These are phyloP conservation scores for Antennarius striatus DNA, from an alignment of 2,113 vertebrate genomes.

Conservation along the genomic window DNA sequence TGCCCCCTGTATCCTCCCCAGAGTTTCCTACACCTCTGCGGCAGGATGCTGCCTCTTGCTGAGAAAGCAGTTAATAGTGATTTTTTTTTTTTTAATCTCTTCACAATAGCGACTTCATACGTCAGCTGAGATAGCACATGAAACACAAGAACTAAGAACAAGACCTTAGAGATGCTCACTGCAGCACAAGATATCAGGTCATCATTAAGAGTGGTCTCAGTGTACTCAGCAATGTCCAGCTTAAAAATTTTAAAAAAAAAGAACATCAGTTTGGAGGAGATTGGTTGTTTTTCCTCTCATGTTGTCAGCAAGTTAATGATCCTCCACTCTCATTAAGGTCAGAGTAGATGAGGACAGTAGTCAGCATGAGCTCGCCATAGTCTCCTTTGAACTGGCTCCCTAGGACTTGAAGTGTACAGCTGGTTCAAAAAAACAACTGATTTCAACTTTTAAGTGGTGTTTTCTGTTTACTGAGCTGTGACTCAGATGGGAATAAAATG, in stretches of 20 bases:
- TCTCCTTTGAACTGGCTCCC: slow-evolving; percentile 19
- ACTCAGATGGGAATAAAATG: slow-evolving; percentile 5
- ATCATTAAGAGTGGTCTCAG: too few relatives aligned
- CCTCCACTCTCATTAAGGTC: slow-evolving; percentile 39
- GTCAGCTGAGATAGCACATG: too few relatives aligned
- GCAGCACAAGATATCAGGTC: too few relatives aligned
- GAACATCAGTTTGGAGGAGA: too few relatives aligned
- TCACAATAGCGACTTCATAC: too few relatives aligned
- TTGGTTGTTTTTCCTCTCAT: slow-evolving; percentile 38
- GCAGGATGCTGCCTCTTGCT: background rate
- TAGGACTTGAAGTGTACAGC: slow-evolving; percentile 10
- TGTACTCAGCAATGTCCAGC: too few relatives aligned
- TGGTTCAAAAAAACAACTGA: slow-evolving; percentile 21
- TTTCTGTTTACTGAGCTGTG: slow-evolving; percentile 1
- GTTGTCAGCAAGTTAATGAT: slow-evolving; percentile 58
- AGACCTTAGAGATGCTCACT: too few relatives aligned
- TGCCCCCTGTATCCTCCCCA: slow-evolving; percentile 56
- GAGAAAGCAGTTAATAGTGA: background rate
- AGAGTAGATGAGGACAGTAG: slow-evolving; percentile 41
- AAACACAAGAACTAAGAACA: too few relatives aligned
- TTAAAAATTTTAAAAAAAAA: too few relatives aligned
- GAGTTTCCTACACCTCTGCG: slow-evolving; percentile 9
- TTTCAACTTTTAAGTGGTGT: slow-evolving; percentile 7
- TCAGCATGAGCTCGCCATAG: slow-evolving; percentile 30
- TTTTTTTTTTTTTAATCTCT: slow-evolving; percentile 2